Percentiles rank a stretch among this genome's conserved stretches.
These are phyloP conservation scores for Protomyctophum bolini DNA, from an alignment of 2,113 vertebrate genomes.

Conservation along the genomic window DNA sequence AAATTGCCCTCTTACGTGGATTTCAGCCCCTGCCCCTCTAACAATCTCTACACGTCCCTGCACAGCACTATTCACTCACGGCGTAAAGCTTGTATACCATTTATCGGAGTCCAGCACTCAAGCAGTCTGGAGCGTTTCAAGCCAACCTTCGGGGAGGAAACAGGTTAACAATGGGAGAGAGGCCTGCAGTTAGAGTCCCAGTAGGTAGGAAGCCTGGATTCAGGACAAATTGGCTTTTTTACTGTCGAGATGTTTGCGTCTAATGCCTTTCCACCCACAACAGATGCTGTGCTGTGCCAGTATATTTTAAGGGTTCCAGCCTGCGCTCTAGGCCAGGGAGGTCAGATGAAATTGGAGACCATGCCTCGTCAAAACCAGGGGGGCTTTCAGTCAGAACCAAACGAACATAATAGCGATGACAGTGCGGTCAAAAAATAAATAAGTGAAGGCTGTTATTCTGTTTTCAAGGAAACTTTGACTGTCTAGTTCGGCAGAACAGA, in stretches of 20 bases:
- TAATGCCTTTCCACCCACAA: constrained; percentile 62
- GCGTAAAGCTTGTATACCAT: constrained; percentile 5
- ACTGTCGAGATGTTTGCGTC: constrained; percentile 64
- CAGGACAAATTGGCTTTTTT: constrained; percentile 63
- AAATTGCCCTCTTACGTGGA: too few relatives aligned
- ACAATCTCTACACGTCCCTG: too few relatives aligned
- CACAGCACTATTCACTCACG: not conserved
- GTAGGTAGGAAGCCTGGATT: constrained; percentile 36
- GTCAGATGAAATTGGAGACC: constrained; percentile 42
- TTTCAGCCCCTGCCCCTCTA: too few relatives aligned
- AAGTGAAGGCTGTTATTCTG: not conserved
- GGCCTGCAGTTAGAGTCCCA: constrained; percentile 25
- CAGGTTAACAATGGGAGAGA: constrained; percentile 47
- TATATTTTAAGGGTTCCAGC: constrained; percentile 64
- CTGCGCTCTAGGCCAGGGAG: constrained; percentile 49
- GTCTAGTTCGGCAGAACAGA: constrained; percentile 11
- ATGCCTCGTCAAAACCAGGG: constrained; percentile 32
- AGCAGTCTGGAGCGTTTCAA: constrained; percentile 47
- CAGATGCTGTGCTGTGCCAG: constrained; percentile 52
- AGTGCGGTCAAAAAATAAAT: constrained; percentile 1
- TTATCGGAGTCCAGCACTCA: constrained; percentile 15
- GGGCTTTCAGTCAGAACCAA: constrained; percentile 18
- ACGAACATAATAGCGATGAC: constrained; percentile 22
- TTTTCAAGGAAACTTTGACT: not conserved
- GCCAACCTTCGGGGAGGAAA: constrained; percentile 31